Evolutionary conservation across 2,888 invertebrate genomes (phyloP).

Genomic region (Tubulanus polymorphus): DNA sequence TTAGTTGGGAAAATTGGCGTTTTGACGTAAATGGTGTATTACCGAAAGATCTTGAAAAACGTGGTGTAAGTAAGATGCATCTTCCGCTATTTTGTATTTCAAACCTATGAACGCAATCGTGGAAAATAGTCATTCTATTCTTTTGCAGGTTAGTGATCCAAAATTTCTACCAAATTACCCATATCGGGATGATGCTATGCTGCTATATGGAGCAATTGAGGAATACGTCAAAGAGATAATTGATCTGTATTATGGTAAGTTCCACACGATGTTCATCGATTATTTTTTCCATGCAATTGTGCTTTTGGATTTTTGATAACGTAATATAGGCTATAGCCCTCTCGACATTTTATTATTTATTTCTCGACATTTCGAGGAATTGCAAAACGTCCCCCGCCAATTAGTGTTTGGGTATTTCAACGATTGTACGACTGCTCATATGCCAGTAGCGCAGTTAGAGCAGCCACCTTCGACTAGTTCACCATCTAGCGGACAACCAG

Average conservation of each 20-base stretch:
- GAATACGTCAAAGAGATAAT: conserved; percentile 53
- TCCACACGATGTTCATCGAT: too few species aligned
- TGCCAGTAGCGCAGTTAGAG: too few species aligned
- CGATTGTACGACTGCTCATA: too few species aligned
- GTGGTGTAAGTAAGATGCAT: conserved; percentile 35
- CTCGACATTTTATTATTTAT: too few species aligned
- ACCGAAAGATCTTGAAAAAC: conserved; percentile 49
- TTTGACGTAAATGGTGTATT: conserved; percentile 50
- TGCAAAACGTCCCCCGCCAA: too few species aligned
- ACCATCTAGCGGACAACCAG: too few species aligned
- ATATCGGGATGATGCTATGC: conserved; percentile 55
- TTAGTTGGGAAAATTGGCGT: conserved; percentile 41
- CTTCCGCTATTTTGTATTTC: background rate
- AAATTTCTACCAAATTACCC: conserved; percentile 53
- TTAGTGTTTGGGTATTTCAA: too few species aligned
- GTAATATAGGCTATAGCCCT: too few species aligned
- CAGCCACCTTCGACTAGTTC: too few species aligned
- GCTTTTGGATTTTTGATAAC: too few species aligned
- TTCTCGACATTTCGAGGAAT: too few species aligned
- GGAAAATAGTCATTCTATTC: background rate
- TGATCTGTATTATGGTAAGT: conserved; percentile 54
- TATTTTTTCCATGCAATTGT: too few species aligned
- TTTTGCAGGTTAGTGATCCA: conserved; percentile 41
- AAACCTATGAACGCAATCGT: background rate
- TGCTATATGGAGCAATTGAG: conserved; percentile 52